Percentiles rank a stretch among this genome's conserved stretches.
Evolutionary conservation across 2,113 vertebrate genomes (phyloP).

Genomic region (Nanorana parkeri): DNA sequence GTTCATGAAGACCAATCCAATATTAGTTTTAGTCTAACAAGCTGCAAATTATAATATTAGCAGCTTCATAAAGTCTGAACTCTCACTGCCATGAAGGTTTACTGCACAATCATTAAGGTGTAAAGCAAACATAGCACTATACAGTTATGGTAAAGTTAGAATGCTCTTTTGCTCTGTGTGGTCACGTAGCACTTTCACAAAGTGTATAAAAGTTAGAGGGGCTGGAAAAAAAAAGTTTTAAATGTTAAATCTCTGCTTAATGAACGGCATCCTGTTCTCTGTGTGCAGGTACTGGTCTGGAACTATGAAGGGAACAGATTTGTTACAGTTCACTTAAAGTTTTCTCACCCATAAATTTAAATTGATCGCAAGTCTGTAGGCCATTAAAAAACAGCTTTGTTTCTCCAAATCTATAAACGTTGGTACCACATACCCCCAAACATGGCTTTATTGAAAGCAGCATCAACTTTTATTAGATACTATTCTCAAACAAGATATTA

Average conservation of each 20-base stretch:
- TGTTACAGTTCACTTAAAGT: slow-evolving; percentile 39
- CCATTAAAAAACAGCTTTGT: slow-evolving; percentile 11
- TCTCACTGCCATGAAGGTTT: not conserved
- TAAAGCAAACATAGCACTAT: not conserved
- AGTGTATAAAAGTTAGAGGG: not conserved
- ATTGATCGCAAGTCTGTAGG: not conserved
- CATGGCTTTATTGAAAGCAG: too few species aligned
- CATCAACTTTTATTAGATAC: not conserved
- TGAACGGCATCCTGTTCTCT: slow-evolving; percentile 13
- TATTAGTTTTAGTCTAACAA: too few species aligned
- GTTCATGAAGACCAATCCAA: too few species aligned
- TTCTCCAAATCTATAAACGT: not conserved
- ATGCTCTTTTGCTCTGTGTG: slow-evolving; percentile 21
- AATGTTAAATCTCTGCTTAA: not conserved
- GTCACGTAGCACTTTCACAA: slow-evolving; percentile 19
- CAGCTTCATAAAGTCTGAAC: too few species aligned
- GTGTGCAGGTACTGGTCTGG: slow-evolving; percentile 23
- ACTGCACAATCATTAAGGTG: not conserved
- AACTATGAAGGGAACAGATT: not conserved
- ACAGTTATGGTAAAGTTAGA: not conserved
- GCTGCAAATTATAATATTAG: too few species aligned
- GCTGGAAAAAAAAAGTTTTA: not conserved
- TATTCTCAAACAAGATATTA: too few species aligned
- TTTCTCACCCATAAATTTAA: slow-evolving; percentile 30
- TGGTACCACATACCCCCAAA: too few species aligned